Base-by-base conservation (phyloP, 2,888 invertebrate species). In the Drosophila fungiperda region DNA sequence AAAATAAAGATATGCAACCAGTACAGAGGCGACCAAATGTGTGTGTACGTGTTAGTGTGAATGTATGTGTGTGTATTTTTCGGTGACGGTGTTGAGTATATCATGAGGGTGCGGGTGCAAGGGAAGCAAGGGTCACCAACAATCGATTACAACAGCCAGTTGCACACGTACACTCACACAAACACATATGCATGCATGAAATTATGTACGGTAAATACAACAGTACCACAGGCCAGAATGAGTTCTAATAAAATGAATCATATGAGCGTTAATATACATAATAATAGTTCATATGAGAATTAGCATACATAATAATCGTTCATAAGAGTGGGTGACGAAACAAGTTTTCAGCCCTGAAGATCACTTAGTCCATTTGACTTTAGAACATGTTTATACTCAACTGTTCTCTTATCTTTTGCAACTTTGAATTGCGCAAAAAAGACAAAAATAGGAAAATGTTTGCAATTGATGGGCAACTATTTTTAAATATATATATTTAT, bases 1-100 rank as follows among this genome's bases (percentile, higher is more conserved):
- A 90, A 87, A 91, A 90, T 87, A 86, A 87, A 83, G 81, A 80
- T 78, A 81, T 81, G 78, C 82, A 84, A 82, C 75, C 78, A 83
- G 75, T 83, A 80, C 69, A 79, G 57, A 57, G 50, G 69, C 71
- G 66, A 72, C 70, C 68, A 74, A 77, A 71, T 76, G 66, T 79
- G 62, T 68, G 59, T 68, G 73, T 70, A 23, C 50, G 53, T 67
- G 38, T 58, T 50, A 15, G 32, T 54, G 45, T 58, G 57, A 76
- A 38, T 57, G 45, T 23, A 36, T 53, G 58, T 48, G 40, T 36
- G 36, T 53, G 55, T 52, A 23, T 45, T 45, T 45, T 45, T 45
- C 49, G 58, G 17, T 63, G 54, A 17, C 55, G 49, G 20, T 67
- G 29, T 38, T 72, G 52, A 45, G 29, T 60, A 33, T 61, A 68